These are phyloP conservation scores for Urocitellus parryii DNA, from an alignment of 2,113 vertebrate genomes.

Conservation along the genomic window DNA sequence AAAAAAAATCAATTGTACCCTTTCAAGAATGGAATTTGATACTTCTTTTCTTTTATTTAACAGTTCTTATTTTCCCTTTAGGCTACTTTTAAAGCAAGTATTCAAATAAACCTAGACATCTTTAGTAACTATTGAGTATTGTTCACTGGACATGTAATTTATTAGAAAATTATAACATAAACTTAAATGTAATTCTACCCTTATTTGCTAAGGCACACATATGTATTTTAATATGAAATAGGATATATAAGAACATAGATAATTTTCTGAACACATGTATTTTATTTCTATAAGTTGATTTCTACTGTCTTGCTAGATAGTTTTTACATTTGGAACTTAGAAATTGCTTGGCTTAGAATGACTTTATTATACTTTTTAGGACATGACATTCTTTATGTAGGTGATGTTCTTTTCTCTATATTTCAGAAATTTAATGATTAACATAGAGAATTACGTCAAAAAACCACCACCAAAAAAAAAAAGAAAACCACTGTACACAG, in stretches of 20 bases:
- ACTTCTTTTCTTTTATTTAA: background rate
- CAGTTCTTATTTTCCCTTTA: background rate
- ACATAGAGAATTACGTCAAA: background rate
- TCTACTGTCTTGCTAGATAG: background rate
- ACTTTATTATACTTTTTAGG: background rate
- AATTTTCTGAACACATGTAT: background rate
- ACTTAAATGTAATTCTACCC: background rate
- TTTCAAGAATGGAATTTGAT: background rate
- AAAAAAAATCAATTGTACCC: background rate
- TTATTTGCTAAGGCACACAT: background rate
- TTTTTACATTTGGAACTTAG: slow-evolving; percentile 18
- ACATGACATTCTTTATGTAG: background rate
- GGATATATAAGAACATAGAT: background rate
- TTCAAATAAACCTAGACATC: background rate
- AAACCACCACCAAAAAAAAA: background rate
- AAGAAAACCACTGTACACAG: background rate
- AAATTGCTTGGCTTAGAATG: background rate
- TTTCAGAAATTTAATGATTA: background rate
- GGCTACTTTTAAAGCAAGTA: background rate
- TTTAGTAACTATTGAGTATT: background rate
- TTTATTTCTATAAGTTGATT: slow-evolving; percentile 20
- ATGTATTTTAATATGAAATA: slow-evolving; percentile 33
- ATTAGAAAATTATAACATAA: background rate
- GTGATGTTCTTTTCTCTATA: background rate
- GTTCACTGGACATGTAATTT: background rate